These are phyloP conservation scores for Trissolcus basalis DNA, from an alignment of 1,140 invertebrate genomes.

Conservation along the genomic window DNA sequence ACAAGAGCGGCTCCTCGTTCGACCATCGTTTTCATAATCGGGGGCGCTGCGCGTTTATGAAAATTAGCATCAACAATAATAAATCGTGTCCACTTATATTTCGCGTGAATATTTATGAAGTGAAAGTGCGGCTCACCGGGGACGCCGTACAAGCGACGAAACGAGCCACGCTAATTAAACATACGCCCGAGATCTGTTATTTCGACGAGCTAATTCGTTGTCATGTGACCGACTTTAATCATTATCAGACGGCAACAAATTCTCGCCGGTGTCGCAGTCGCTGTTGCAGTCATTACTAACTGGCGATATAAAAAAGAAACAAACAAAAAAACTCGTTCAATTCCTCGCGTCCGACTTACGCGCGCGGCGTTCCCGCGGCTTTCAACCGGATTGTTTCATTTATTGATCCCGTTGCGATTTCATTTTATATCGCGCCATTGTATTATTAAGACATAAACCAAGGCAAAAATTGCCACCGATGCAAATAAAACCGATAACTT, in stretches of 20 bases:
- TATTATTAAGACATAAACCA: slow-evolving; percentile 32
- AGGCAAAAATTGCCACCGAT: slow-evolving; percentile 19
- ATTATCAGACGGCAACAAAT: slow-evolving; percentile 55
- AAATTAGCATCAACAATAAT: slow-evolving; percentile 44
- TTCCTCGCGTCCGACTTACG: too few relatives aligned
- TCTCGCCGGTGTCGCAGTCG: slow-evolving; percentile 35
- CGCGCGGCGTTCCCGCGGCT: slow-evolving; percentile 5
- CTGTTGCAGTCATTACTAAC: slow-evolving; percentile 43
- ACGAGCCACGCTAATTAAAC: slow-evolving; percentile 49
- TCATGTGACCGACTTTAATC: slow-evolving; percentile 54
- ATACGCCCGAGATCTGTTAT: slow-evolving; percentile 48
- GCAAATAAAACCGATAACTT: slow-evolving; percentile 37
- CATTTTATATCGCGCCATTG: slow-evolving; percentile 34
- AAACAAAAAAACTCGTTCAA: slow-evolving; percentile 51
- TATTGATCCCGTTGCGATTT: slow-evolving; percentile 23
- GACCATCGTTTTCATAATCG: slow-evolving; percentile 19
- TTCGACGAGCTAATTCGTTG: slow-evolving; percentile 51
- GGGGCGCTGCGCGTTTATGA: slow-evolving; percentile 8
- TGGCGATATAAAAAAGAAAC: too few relatives aligned
- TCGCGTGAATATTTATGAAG: slow-evolving; percentile 58
- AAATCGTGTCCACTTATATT: slow-evolving; percentile 44
- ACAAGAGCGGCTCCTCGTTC: too few relatives aligned
- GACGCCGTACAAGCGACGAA: slow-evolving; percentile 30
- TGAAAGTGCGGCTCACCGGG: slow-evolving; percentile 39
- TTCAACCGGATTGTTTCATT: slow-evolving; percentile 34